Evolutionary conservation across 2,797 vertebrate genomes (phyloP).

Genomic region (Buphagus erythrorhynchus): DNA sequence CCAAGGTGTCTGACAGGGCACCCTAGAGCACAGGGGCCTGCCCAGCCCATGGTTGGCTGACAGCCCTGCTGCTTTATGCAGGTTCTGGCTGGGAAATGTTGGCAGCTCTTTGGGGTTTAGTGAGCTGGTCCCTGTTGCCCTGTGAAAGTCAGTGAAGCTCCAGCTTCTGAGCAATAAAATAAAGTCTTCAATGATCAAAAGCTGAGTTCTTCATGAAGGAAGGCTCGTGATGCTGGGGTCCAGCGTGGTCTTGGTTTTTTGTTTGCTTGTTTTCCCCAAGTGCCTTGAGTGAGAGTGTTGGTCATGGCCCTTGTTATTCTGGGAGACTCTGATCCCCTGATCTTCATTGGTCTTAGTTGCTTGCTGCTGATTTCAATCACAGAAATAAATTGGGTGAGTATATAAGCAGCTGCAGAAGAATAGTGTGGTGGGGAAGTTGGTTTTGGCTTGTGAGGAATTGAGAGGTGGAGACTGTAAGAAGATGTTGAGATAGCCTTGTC

Average conservation of each 20-base stretch:
- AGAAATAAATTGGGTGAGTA: background rate
- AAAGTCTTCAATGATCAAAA: background rate
- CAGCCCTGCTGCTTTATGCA: accelerated
- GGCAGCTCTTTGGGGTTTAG: background rate
- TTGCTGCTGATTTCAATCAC: background rate
- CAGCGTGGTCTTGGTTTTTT: accelerated
- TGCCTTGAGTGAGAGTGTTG: background rate
- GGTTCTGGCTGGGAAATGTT: background rate
- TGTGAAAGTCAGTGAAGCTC: background rate
- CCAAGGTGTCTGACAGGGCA: background rate
- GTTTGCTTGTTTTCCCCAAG: background rate
- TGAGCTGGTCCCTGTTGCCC: background rate
- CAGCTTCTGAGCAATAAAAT: background rate
- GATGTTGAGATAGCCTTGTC: background rate
- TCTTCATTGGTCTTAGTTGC: background rate
- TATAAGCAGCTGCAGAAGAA: background rate
- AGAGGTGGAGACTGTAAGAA: accelerated
- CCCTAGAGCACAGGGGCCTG: background rate
- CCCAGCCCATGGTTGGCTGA: background rate
- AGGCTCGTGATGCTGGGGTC: background rate
- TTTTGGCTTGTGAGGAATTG: background rate
- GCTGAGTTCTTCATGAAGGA: background rate
- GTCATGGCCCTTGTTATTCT: background rate
- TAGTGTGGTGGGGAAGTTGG: accelerated
- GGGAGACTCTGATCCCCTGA: background rate